phyloP scores from a whole-genome alignment of 1,140 invertebrate species.

The Drosophila repletoides region DNA sequence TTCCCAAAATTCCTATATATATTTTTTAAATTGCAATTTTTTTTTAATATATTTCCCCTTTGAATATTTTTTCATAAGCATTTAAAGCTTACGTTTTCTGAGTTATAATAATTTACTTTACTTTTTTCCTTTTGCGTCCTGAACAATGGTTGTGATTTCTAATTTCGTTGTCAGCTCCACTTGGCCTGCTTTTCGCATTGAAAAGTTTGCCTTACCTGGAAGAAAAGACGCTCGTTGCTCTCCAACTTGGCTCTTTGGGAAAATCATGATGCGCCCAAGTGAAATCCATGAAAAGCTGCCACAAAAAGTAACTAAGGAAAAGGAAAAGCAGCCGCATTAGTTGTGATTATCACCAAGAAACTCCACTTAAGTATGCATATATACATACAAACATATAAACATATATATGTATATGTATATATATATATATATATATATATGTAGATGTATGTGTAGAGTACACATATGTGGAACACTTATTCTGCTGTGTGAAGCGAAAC shows the following conservation, averaged over 20 bases:
- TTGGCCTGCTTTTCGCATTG: not conserved
- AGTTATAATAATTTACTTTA: too few species aligned
- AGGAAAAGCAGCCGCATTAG: slow-evolving; percentile 60
- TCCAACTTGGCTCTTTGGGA: not conserved
- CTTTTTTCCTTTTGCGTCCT: not conserved
- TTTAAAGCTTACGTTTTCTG: too few species aligned
- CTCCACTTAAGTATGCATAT: slow-evolving; percentile 34
- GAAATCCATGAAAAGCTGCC: slow-evolving; percentile 33
- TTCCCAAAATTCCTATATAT: too few species aligned
- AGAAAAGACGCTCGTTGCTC: not conserved
- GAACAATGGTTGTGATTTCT: slow-evolving; percentile 11
- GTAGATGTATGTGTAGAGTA: not conserved
- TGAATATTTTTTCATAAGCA: too few species aligned
- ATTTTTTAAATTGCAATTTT: too few species aligned
- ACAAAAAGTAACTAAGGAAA: slow-evolving; percentile 55
- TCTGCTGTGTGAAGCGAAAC: slow-evolving; percentile 19
- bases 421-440: not conserved
- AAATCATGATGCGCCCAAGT: not conserved
- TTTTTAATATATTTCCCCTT: too few species aligned
- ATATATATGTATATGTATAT: not conserved
- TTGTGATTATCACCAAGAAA: slow-evolving; percentile 66
- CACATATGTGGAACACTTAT: not conserved
- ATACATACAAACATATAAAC: not conserved
- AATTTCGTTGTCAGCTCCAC: slow-evolving; percentile 16
- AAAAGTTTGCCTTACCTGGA: slow-evolving; percentile 7